These are phyloP conservation scores for Macrobrachium rosenbergii DNA, from an alignment of 1,140 invertebrate species.

Conservation along the genomic window DNA sequence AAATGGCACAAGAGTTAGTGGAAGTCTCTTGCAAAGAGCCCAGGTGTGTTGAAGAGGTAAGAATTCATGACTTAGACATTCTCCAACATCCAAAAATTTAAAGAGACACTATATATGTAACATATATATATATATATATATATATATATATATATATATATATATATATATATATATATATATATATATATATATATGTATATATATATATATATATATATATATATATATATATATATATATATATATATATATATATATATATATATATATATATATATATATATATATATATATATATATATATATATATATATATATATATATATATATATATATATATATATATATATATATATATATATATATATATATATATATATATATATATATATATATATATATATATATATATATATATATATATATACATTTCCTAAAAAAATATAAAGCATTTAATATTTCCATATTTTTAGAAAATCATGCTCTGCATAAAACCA, in stretches of 20 bases:
- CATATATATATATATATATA: no score
- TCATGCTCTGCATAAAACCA: no score
- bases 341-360: neutral
- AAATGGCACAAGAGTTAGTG: no score
- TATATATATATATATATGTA: conserved; percentile 37
- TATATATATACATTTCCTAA: neutral
- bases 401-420: conserved; percentile 14
- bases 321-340: neutral
- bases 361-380: neutral
- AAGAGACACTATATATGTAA: no score
- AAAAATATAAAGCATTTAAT: neutral
- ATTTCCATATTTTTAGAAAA: neutral
- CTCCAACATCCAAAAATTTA: no score
- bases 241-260: conserved; percentile 12
- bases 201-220: conserved; percentile 38
- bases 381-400: neutral
- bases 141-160: conserved; percentile 3
- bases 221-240: conserved; percentile 28
- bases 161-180: conserved; percentile 15
- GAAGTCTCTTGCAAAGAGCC: no score
- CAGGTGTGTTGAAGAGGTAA: no score
- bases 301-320: neutral
- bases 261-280: conserved; percentile 33
- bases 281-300: neutral
- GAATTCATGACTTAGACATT: no score